phyloP scores from a whole-genome alignment of 37 sponge, comb jelly and placozoan species.

The Aplysina aerophoba region DNA sequence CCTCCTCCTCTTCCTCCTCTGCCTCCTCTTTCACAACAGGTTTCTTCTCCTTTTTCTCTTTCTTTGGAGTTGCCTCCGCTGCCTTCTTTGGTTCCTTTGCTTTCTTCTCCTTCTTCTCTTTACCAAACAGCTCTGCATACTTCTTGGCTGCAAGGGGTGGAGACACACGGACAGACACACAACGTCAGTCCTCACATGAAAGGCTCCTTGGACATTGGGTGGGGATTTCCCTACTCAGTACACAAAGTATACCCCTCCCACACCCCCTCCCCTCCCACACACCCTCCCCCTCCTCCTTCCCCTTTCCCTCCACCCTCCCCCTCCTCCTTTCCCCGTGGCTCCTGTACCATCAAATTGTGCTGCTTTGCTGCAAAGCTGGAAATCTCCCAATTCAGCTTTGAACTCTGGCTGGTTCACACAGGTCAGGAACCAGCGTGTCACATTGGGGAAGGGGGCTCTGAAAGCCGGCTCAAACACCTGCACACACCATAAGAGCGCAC shows the following conservation, averaged over 20 bases:
- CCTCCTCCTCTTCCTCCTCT: conserved; percentile 76
- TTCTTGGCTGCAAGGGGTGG: conserved; percentile 65
- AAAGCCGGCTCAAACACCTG: conserved; percentile 87
- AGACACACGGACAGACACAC: conserved; percentile 17
- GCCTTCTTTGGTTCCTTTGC: conserved; percentile 44
- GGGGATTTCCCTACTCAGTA: no score
- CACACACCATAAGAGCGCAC: not conserved
- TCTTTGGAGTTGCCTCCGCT: conserved; percentile 32
- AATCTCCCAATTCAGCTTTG: conserved; percentile 78
- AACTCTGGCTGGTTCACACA: conserved; percentile 95
- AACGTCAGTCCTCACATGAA: no score
- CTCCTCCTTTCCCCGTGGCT: not conserved
- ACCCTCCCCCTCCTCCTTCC: no score
- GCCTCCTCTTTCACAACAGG: conserved; percentile 37
- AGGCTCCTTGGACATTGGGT: no score
- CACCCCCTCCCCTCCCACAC: no score
- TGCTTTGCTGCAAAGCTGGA: conserved; percentile 81
- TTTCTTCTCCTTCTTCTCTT: conserved; percentile 70
- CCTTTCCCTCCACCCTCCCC: no score
- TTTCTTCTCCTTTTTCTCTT: conserved; percentile 46
- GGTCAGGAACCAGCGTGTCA: conserved; percentile 92
- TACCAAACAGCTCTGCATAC: conserved; percentile 78
- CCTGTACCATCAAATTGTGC: conserved; percentile 91
- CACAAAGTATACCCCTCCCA: no score
- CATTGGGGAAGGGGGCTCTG: conserved; percentile 77